Base-by-base conservation (phyloP, 1,140 invertebrate species). In the Cyphomyrmex costatus region DNA sequence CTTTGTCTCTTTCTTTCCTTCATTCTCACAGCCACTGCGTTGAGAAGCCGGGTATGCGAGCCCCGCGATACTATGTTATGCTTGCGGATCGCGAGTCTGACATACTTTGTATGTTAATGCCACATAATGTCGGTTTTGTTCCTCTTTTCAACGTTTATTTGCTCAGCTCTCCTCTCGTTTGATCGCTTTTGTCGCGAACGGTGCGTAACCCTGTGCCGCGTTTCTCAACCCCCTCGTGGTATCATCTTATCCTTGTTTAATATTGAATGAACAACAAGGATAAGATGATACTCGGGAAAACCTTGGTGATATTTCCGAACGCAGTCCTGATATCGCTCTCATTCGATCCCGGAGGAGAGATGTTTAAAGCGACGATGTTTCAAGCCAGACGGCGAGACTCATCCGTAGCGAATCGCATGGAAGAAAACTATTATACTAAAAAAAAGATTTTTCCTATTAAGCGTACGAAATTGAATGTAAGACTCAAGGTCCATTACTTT, bases 61-160 rank as follows among this genome's bases (percentile, higher is more conserved):
- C 73, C 90, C 88, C 88, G 89, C 93, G 92, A 94, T 94, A 94
- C 92, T 95, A 94, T 93, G 94, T 94, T 95, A 94, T 94, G 92
- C 93, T 93, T 93, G 53, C 85, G 90, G 92, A 93, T 92, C 91
- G 92, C 92, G 92, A 92, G 90, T 93, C 93, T 95, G 94, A 95
- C 93, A 95, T 95, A 95, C 94, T 95, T 95, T 95, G 94, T 95
- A 95, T 95, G 94, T 94, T 95, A 95, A 95, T 95, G 93, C 93
- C 93, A 94, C 93, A 95, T 95, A 95, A 95, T 95, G 93, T 95
- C 93, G 93, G 92, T 94, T 94, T 94, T 94, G 92, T 94, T 94
- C 92, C 92, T 95, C 92, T 94, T 95, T 94, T 94, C 93, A 93
- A 86, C 92, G 92, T 95, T 95, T 95, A 95, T 95, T 94, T 94